Evolutionary conservation across 2,797 vertebrate species (phyloP).

Genomic region (Diplodus puntazzo): DNA sequence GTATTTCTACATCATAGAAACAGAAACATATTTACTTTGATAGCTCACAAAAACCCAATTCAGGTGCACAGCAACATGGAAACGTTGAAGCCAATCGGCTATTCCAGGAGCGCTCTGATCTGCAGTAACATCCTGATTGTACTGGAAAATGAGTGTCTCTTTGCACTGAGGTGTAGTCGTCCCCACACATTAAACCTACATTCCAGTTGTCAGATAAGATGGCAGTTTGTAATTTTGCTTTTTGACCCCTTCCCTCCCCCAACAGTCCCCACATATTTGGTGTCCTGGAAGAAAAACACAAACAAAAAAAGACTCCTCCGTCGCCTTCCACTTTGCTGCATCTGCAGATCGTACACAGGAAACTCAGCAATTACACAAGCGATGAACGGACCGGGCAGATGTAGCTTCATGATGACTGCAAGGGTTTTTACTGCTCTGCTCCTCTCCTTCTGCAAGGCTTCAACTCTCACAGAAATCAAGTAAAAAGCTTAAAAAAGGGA

Average conservation of each 20-base stretch:
- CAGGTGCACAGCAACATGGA: constrained; percentile 42
- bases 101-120: constrained; percentile 51
- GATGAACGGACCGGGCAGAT: constrained; percentile 80
- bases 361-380: constrained; percentile 84
- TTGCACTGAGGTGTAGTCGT: constrained; percentile 74
- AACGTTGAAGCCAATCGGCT: constrained; percentile 47
- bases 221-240: constrained; percentile 79
- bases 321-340: constrained; percentile 81
- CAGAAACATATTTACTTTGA: constrained; percentile 60
- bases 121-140: constrained; percentile 53
- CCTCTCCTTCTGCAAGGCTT: constrained; percentile 89
- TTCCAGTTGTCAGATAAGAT: constrained; percentile 88
- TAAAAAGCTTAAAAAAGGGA: constrained; percentile 89
- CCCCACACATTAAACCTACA: constrained; percentile 79
- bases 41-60: constrained; percentile 53
- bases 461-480: constrained; percentile 87
- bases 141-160: constrained; percentile 64
- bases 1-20: constrained; percentile 49
- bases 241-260: constrained; percentile 49
- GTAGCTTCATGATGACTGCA: constrained; percentile 86
- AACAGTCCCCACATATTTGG: constrained; percentile 71
- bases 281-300: constrained; percentile 33
- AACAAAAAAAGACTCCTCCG: constrained; percentile 60
- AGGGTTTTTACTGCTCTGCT: constrained; percentile 79
- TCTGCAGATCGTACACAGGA: constrained; percentile 88